phyloP scores from a whole-genome alignment of 2,888 invertebrate species.

The Rhingia campestris region DNA sequence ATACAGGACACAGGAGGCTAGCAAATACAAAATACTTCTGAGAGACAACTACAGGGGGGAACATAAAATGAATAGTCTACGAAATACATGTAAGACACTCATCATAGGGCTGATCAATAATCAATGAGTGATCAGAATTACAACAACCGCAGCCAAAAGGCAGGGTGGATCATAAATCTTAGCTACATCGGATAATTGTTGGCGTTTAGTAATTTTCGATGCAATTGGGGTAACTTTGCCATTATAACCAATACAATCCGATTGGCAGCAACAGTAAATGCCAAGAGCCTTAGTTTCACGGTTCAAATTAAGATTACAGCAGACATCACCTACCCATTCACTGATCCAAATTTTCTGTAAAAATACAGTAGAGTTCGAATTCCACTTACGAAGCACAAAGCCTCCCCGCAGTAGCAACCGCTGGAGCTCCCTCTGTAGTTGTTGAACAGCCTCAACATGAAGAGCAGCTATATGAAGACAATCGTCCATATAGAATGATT shows the following conservation, averaged over 20 bases:
- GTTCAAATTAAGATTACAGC: constrained; percentile 29
- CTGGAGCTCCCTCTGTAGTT: constrained; percentile 39
- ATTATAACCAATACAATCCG: constrained; percentile 42
- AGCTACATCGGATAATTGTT: constrained; percentile 51
- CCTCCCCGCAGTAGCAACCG: constrained; percentile 42
- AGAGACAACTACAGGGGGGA: too few species aligned
- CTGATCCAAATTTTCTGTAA: too few species aligned
- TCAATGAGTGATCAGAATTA: too few species aligned
- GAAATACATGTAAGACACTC: too few species aligned
- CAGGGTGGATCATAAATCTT: constrained; percentile 48
- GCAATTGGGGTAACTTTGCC: constrained; percentile 8
- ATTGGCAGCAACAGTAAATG: constrained; percentile 46
- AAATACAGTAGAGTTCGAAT: constrained; percentile 43
- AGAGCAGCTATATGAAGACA: constrained; percentile 39
- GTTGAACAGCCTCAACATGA: constrained; percentile 21
- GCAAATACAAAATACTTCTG: too few species aligned
- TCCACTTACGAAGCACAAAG: constrained; percentile 50
- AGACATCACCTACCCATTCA: constrained; percentile 6
- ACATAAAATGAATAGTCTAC: too few species aligned
- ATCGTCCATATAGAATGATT: constrained; percentile 68
- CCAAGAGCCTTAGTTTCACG: constrained; percentile 55
- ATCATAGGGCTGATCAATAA: too few species aligned
- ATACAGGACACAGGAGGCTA: too few species aligned
- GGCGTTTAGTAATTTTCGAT: constrained; percentile 56
- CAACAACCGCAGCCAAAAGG: constrained; percentile 34